Evolutionary conservation across 2,113 vertebrate genomes (phyloP).

Genomic region (Perca flavescens): DNA sequence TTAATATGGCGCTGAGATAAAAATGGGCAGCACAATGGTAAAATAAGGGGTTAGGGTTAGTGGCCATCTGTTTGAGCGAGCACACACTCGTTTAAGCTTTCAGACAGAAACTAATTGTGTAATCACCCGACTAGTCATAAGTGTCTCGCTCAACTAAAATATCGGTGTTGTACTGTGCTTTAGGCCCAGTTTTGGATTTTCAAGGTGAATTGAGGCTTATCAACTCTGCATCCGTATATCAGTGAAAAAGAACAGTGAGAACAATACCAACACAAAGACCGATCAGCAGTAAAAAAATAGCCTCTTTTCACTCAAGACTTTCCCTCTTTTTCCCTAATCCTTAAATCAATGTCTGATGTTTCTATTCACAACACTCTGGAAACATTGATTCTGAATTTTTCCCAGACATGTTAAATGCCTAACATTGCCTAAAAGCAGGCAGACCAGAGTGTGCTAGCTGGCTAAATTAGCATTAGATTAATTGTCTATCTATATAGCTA

Average conservation of each 20-base stretch:
- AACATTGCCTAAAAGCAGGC: conserved; percentile 40
- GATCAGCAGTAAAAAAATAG: conserved; percentile 34
- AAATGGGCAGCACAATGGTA: background rate
- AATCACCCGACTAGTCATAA: conserved; percentile 8
- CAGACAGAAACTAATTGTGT: conserved; percentile 12
- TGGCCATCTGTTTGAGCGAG: background rate
- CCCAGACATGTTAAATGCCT: conserved; percentile 35
- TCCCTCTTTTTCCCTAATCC: background rate
- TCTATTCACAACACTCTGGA: conserved; percentile 41
- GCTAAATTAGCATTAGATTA: no score
- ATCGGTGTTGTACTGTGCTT: background rate
- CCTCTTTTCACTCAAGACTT: conserved; percentile 30
- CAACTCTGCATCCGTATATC: conserved; percentile 27
- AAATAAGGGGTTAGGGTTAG: no score
- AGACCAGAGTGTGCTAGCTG: no score
- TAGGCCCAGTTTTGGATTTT: conserved; percentile 12
- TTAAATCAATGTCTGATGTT: conserved; percentile 39
- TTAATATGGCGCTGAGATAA: conserved; percentile 34
- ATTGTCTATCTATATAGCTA: no score
- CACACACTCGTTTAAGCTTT: background rate
- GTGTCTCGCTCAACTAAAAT: background rate
- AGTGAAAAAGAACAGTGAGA: conserved; percentile 25
- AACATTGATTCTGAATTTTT: conserved; percentile 39
- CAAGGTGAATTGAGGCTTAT: conserved; percentile 40
- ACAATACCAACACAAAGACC: conserved; percentile 39